These are phyloP conservation scores for Rissa tridactyla DNA, from an alignment of 2,113 vertebrate species.

Conservation along the genomic window DNA sequence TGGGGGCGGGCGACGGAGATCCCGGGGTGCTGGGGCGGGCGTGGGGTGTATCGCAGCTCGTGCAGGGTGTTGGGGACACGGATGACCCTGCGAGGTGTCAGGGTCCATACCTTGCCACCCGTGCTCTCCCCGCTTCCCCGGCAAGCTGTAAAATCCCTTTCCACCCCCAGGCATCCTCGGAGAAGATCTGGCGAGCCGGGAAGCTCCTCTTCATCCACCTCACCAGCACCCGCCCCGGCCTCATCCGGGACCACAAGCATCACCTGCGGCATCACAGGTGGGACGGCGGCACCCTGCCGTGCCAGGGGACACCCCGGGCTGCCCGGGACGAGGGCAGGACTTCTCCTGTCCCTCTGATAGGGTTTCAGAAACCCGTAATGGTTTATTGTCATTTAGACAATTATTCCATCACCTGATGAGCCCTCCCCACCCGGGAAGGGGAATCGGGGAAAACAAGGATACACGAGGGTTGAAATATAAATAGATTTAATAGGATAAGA, in stretches of 20 bases:
- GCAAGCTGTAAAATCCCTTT: too few species aligned
- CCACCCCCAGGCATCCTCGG: conserved; percentile 81
- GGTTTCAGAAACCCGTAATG: too few species aligned
- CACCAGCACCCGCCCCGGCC: conserved; percentile 73
- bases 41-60: fast-evolving
- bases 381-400: too few species aligned
- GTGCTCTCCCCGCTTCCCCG: fast-evolving
- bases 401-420: too few species aligned
- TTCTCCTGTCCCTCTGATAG: background rate
- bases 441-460: too few species aligned
- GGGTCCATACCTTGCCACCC: background rate
- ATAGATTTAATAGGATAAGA: too few species aligned
- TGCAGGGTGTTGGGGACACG: background rate
- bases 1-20: fast-evolving
- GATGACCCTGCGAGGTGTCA: fast-evolving
- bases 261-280: conserved; percentile 90
- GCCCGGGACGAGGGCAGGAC: too few species aligned
- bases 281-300: fast-evolving
- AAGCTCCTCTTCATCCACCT: conserved; percentile 81
- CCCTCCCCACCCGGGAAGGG: too few species aligned
- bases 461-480: too few species aligned
- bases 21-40: background rate
- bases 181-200: conserved; percentile 84
- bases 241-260: conserved; percentile 90
- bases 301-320: background rate